A percentile compares a stretch with the other conserved stretches of the same genome.
phyloP scores from a whole-genome alignment of 2,888 invertebrate species.

The Drosophila rellima region DNA sequence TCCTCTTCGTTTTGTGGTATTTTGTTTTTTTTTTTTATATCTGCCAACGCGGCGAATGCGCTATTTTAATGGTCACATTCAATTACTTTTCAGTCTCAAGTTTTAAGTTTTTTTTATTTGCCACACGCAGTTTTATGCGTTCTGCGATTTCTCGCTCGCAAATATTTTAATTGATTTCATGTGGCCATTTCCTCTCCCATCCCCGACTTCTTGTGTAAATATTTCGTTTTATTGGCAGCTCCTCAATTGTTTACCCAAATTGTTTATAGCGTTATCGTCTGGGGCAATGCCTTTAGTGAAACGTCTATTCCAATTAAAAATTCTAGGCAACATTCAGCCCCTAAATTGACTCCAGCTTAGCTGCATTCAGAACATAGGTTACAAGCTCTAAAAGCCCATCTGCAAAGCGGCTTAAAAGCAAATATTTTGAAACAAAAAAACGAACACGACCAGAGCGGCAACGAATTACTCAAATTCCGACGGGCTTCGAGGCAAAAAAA shows the following conservation, averaged over 20 bases:
- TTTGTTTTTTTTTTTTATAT: conserved; percentile 22
- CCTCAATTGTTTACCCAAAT: conserved; percentile 38
- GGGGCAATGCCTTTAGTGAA: conserved; percentile 18
- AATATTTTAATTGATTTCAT: conserved; percentile 79
- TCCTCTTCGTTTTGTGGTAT: conserved; percentile 1
- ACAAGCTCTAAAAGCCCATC: not conserved
- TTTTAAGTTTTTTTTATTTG: conserved; percentile 3
- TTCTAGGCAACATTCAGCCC: not conserved
- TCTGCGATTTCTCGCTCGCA: conserved; percentile 36
- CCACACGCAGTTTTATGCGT: conserved; percentile 42
- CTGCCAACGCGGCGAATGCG: conserved; percentile 46
- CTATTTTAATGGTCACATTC: conserved; percentile 61
- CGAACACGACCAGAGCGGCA: not conserved
- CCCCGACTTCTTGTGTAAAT: conserved; percentile 47
- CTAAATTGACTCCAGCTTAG: not conserved
- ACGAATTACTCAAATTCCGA: conserved; percentile 20
- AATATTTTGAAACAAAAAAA: not conserved
- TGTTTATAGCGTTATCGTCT: conserved; percentile 36
- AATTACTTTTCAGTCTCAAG: conserved; percentile 59
- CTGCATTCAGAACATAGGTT: not conserved
- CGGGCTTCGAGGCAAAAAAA: not conserved
- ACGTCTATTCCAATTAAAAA: conserved; percentile 9
- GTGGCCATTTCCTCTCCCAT: conserved; percentile 38
- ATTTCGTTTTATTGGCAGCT: conserved; percentile 45
- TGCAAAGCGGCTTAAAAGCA: conserved; percentile 4